Base-by-base conservation (phyloP, 2,113 vertebrate species). In the Siniperca knerii region DNA sequence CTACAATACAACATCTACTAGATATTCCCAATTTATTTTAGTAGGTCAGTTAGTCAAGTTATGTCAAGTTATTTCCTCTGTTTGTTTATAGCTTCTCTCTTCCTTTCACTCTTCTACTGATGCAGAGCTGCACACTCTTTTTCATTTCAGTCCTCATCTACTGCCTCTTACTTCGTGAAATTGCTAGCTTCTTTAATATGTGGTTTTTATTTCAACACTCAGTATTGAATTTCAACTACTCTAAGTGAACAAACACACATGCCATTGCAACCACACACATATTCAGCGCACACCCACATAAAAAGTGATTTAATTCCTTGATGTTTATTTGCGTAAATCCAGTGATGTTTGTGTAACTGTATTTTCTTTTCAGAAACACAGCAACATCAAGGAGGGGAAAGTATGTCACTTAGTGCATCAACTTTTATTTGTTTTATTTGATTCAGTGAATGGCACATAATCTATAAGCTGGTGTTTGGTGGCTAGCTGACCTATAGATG, bases 301-400 rank as follows among this genome's bases (percentile, higher is more conserved):
- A 83, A 29, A 89, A 88, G 62, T 92, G 40, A 88, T 89, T 93
- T 85, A 84, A 80, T 74, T 83, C 82, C 20, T 87, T 92, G 79
- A 82, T 93, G 81, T 93, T 83, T 83, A 69, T 93, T 89, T 90
- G 74, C 78, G 23, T 87, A 87, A 92, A 87, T 87, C 80, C 82
- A 75, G 85, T 92, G 89, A 90, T 91, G 69, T 94, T 91, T 94
- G 80, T 94, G 90, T 95, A 91, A 94, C 90, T 96, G 91, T 95
- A 93, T 94, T 96, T 94, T 91, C 94, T 94, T 95, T 96, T 87
- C 96, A 96, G 96, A 96, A 93, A 96, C 95, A 93, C 95, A 95
- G 90, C 92, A 93, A 89, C 94, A 94, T 84, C 93, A 93, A 92
- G 95, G 95, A 92, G 92, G 92, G 87, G 94, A 94, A 96, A 96